Base-by-base conservation (phyloP, 2,888 invertebrate genomes). In the Campoplex nolae region DNA sequence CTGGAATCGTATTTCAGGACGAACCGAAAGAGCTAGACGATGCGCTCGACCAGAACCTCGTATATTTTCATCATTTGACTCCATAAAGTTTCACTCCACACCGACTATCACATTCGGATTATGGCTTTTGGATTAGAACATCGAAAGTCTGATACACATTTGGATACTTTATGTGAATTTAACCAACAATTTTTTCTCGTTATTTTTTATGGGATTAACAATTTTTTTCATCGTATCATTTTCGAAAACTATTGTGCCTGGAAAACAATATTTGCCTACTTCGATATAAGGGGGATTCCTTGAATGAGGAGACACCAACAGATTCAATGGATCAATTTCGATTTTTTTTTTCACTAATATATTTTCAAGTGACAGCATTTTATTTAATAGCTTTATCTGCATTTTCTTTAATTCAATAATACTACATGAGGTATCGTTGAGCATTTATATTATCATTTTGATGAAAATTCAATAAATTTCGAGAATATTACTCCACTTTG, bases 1-100 rank as follows among this genome's bases (percentile, higher is more conserved):
- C 23, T 45, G 42, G 28, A 86, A 84, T 83, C 76, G 51, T 84
- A 84, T 88, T 83, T 84, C 65, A 78, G 70, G 28, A 73, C 18
- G 48, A 74, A 32, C 62, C 76, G 73, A 67, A 62, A 71, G 38
- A 48, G 77, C 71, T 8, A n/a, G 38, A 18, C 23, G 67, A 62
- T 77, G 42, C 73, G 38, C 68, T 54, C 58, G 56, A 80, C 23
- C 65, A 71, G 48, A 23, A 58, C 32, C 77, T 82, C 82, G 62
- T 85, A 65, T 65, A 78, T 85, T 85, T 78, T 83, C 85, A 85
- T 85, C 82, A 48, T 35, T 38, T 45, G 42, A 42, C 32, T 45
- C 74, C 56, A 76, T 81, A 82, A 67, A 67, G 13, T 28, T 73
- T 56, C 71, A 73, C 77, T 73, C 28, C 73, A 65, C 48, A 38